These are phyloP conservation scores for Arctia plantaginis DNA, from an alignment of 2,888 invertebrate species.

Conservation along the genomic window DNA sequence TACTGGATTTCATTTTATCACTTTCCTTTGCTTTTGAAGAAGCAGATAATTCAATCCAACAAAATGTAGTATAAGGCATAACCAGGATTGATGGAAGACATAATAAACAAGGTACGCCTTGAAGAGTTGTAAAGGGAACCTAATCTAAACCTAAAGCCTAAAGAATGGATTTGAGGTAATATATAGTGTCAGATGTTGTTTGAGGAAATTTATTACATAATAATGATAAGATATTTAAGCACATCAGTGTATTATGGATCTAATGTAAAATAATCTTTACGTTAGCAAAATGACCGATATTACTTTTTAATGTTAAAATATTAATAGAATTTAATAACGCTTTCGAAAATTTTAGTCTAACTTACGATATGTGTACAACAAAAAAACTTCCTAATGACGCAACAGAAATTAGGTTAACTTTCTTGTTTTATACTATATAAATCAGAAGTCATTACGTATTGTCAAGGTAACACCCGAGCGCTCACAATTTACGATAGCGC, in stretches of 20 bases:
- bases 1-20: neutral
- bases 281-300: no score
- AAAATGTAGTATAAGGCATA: neutral
- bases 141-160: neutral
- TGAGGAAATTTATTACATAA: neutral
- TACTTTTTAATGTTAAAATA: no score
- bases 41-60: neutral
- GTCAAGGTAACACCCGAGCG: slow-evolving; percentile 24
- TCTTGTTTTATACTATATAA: slow-evolving; percentile 11
- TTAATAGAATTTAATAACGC: no score
- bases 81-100: neutral
- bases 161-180: neutral
- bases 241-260: neutral
- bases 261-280: no score
- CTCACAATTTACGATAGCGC: slow-evolving; percentile 19
- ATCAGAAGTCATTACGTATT: slow-evolving; percentile 40
- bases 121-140: neutral
- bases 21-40: neutral
- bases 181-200: neutral
- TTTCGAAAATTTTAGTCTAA: neutral
- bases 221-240: neutral
- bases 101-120: slow-evolving; percentile 1
- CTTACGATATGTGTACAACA: neutral
- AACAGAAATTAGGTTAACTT: neutral
- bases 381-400: neutral